Conservation (phyloP, 2,113 vertebrate genomes). For the mouse (Mus musculus) region GRCm39 chr8:23689501-23690000, state of each 20-base stretch:
- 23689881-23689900: not conserved
- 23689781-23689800: too few relatives aligned
- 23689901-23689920: not conserved
- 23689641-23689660: not conserved
- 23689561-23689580: not conserved
- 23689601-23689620: too few relatives aligned
- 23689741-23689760: too few relatives aligned
- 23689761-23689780: too few relatives aligned
- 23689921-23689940: not conserved
- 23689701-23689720: too few relatives aligned
- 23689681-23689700: too few relatives aligned
- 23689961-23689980: not conserved
- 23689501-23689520: not conserved
- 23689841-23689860: not conserved
- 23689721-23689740: too few relatives aligned
- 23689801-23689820: too few relatives aligned
- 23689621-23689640: not conserved
- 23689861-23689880: not conserved
- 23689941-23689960: not conserved
- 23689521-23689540: not conserved
- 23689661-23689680: too few relatives aligned
- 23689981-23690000: not conserved
- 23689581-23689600: not conserved
- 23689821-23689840: not conserved
- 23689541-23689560: not conserved